Conservation (phyloP, 2,888 invertebrate species). For the Alsophila aescularia region DNA sequence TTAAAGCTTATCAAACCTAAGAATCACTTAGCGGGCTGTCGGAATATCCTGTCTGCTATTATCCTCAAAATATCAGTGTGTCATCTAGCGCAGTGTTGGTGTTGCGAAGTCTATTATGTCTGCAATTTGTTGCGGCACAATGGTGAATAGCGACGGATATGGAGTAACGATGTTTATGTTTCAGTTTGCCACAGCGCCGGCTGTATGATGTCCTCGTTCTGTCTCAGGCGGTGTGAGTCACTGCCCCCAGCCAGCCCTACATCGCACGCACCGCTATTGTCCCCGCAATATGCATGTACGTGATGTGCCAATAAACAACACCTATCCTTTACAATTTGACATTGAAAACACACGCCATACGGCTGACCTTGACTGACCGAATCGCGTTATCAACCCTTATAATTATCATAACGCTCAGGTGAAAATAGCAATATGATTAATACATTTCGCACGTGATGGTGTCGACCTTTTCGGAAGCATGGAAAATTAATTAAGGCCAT, state of each 20-base stretch:
- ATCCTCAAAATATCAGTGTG: slow-evolving; percentile 71
- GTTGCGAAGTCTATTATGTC: slow-evolving; percentile 77
- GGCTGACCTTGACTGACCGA: slow-evolving; percentile 36
- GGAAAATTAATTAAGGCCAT: slow-evolving; percentile 35
- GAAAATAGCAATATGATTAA: slow-evolving; percentile 31
- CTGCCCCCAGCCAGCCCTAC: slow-evolving; percentile 42
- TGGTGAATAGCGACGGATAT: slow-evolving; percentile 80
- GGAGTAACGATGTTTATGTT: slow-evolving; percentile 80
- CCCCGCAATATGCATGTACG: slow-evolving; percentile 57
- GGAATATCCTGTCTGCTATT: slow-evolving; percentile 56
- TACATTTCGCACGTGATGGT: slow-evolving; percentile 25
- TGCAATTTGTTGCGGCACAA: slow-evolving; percentile 79
- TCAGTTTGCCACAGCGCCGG: slow-evolving; percentile 67
- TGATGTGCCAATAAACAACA: slow-evolving; percentile 53
- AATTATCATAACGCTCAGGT: slow-evolving; percentile 17
- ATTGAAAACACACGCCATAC: slow-evolving; percentile 36
- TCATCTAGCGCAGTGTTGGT: slow-evolving; percentile 66
- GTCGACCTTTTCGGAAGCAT: slow-evolving; percentile 22
- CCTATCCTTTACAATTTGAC: slow-evolving; percentile 33
- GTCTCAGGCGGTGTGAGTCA: slow-evolving; percentile 71
- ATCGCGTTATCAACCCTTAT: slow-evolving; percentile 40
- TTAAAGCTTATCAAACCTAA: not conserved
- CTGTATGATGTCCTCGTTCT: slow-evolving; percentile 75
- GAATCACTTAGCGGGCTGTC: slow-evolving; percentile 16
- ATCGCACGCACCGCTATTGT: slow-evolving; percentile 59